Evolutionary conservation across 2,888 invertebrate genomes (phyloP).

Genomic region (Pelosia muscerda): DNA sequence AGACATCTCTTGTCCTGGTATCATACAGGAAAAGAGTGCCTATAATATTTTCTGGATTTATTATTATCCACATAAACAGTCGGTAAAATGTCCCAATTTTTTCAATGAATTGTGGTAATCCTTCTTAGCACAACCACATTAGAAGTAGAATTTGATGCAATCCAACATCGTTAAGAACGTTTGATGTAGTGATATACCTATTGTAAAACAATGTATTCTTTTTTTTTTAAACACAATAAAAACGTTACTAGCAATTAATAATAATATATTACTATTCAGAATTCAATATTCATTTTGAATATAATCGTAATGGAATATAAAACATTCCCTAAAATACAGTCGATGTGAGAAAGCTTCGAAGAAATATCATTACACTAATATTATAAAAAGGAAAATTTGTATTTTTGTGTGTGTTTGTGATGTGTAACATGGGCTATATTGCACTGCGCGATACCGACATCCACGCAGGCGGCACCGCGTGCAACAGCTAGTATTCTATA

Average conservation of each 20-base stretch:
- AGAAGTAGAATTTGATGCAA: slow-evolving; percentile 46
- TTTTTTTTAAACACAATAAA: slow-evolving; percentile 20
- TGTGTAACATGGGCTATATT: no score
- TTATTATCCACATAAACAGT: neutral
- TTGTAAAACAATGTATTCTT: slow-evolving; percentile 35
- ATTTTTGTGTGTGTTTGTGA: no score
- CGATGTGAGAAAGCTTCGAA: no score
- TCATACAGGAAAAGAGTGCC: no score
- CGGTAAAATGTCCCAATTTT: slow-evolving; percentile 22
- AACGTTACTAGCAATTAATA: neutral
- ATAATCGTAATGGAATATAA: neutral
- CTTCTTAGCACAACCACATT: slow-evolving; percentile 37
- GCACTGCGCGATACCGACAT: no score
- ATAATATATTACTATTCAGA: neutral
- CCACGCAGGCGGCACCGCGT: no score
- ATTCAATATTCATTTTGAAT: neutral
- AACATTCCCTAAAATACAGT: no score
- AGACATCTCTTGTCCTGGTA: no score
- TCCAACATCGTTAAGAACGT: slow-evolving; percentile 27
- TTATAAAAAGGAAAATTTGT: no score
- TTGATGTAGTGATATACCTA: slow-evolving; percentile 40
- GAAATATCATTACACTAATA: no score
- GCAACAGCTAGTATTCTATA: no score
- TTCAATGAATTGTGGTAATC: slow-evolving; percentile 29
- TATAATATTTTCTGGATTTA: no score